Evolutionary conservation across 2,113 vertebrate species (phyloP).

Genomic region (Macquaria australasica): DNA sequence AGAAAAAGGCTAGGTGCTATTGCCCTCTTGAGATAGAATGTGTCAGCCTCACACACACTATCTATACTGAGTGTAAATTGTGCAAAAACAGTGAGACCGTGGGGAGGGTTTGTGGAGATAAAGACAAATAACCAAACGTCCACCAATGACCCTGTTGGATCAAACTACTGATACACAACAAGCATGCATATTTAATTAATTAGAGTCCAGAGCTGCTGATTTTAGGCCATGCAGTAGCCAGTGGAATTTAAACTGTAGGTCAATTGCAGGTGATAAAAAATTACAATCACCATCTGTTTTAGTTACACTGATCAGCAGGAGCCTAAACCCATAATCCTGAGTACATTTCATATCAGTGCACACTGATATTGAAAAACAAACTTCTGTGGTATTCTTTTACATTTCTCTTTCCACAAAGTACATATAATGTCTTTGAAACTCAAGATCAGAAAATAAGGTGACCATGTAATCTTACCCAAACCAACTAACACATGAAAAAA

Average conservation of each 20-base stretch:
- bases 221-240: neutral
- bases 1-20: conserved; percentile 43
- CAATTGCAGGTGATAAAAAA: conserved; percentile 7
- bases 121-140: conserved; percentile 22
- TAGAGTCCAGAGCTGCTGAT: neutral
- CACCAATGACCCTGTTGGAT: neutral
- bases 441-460: neutral
- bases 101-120: conserved; percentile 11
- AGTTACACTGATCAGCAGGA: conserved; percentile 1
- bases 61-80: conserved; percentile 21
- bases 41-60: conserved; percentile 26
- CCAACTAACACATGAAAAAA: neutral
- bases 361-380: neutral
- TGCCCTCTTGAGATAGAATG: conserved; percentile 58
- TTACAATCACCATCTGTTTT: conserved; percentile 12
- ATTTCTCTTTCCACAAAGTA: neutral
- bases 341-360: neutral
- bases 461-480: neutral
- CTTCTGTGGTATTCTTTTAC: neutral
- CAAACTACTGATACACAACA: neutral
- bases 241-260: neutral
- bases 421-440: neutral
- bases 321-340: neutral
- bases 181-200: conserved; percentile 16
- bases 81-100: conserved; percentile 6